phyloP scores from a whole-genome alignment of 2,888 invertebrate genomes.

The Eilema griseolum region DNA sequence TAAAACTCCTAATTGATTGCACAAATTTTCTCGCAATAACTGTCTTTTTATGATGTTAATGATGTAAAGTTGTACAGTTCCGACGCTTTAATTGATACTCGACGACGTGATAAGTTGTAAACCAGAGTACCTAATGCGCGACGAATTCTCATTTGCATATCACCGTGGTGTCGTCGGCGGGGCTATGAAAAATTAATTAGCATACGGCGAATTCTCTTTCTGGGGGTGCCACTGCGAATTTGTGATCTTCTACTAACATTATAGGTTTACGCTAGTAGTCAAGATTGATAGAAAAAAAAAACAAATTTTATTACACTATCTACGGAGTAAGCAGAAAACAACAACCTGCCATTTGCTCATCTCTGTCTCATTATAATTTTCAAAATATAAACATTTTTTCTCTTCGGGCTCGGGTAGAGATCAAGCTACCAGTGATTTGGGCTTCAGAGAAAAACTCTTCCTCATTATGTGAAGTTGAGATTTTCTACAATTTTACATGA shows the following conservation, averaged over 20 bases:
- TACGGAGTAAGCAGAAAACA: no score
- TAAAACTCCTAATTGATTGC: slow-evolving; percentile 87
- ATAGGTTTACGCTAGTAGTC: background rate
- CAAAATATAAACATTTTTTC: background rate
- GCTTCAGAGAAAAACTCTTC: background rate
- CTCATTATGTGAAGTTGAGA: background rate
- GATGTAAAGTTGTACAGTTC: slow-evolving; percentile 84
- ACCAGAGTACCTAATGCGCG: slow-evolving; percentile 62
- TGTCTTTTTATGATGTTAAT: slow-evolving; percentile 86
- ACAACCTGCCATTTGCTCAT: no score
- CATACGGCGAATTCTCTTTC: slow-evolving; percentile 62
- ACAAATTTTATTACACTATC: background rate
- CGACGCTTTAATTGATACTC: slow-evolving; percentile 80
- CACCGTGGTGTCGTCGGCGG: slow-evolving; percentile 63
- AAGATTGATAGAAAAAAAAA: background rate
- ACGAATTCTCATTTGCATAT: slow-evolving; percentile 69
- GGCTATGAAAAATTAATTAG: slow-evolving; percentile 78
- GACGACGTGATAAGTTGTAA: slow-evolving; percentile 69
- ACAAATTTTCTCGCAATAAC: slow-evolving; percentile 87
- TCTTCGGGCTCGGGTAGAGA: background rate
- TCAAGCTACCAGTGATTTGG: background rate
- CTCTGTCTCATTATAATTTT: background rate
- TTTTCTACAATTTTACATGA: background rate
- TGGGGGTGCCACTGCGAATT: slow-evolving; percentile 51
- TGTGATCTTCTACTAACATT: slow-evolving; percentile 31